These are phyloP conservation scores for Ploceus nigricollis DNA, from an alignment of 2,113 vertebrate species.

Conservation along the genomic window DNA sequence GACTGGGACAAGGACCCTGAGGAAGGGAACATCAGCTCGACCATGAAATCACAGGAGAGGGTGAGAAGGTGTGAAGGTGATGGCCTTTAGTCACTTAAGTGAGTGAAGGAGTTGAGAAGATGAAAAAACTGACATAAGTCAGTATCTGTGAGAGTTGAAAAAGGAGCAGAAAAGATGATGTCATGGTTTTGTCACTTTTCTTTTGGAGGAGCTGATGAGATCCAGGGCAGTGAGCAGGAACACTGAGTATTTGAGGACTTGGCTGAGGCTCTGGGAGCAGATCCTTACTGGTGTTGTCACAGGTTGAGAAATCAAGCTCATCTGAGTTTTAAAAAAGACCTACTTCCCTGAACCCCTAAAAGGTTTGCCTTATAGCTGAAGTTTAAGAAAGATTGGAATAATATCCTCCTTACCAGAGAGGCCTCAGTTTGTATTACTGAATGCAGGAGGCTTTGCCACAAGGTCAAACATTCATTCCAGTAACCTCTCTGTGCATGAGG, in stretches of 20 bases:
- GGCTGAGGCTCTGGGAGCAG: neutral
- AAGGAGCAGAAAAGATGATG: neutral
- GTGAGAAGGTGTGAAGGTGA: neutral
- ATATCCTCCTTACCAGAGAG: neutral
- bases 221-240: neutral
- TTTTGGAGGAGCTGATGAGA: neutral
- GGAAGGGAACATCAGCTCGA: rapidly evolving
- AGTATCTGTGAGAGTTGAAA: neutral
- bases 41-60: neutral
- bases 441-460: neutral
- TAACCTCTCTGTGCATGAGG: neutral
- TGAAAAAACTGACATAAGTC: neutral
- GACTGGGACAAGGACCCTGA: neutral
- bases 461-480: rapidly evolving
- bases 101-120: neutral
- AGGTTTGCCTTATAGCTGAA: neutral
- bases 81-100: neutral
- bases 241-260: neutral
- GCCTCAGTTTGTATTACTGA: neutral
- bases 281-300: neutral
- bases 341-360: neutral
- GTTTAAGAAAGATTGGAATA: neutral
- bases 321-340: neutral
- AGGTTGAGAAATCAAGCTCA: neutral
- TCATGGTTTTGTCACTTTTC: neutral